phyloP scores from a whole-genome alignment of 53 echinoderm and acorn worm species.

The Arbacia lixula region DNA sequence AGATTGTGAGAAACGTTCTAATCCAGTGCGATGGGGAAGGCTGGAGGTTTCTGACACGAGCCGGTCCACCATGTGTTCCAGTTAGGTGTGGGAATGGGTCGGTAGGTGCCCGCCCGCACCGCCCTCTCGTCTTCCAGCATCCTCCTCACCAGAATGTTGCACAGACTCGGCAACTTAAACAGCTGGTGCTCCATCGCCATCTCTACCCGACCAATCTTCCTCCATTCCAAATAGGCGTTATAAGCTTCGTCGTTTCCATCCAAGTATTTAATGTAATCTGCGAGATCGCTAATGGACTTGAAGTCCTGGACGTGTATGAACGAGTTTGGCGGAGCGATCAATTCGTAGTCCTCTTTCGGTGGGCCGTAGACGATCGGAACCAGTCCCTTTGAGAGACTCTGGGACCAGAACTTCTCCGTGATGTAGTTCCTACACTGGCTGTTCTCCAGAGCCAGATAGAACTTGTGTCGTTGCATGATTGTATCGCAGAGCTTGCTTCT shows the following conservation, averaged over 20 bases:
- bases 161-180: too few species aligned
- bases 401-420: constrained; percentile 83
- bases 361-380: constrained; percentile 83
- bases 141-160: too few species aligned
- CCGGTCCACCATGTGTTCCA: too few species aligned
- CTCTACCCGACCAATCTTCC: constrained; percentile 52
- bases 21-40: too few species aligned
- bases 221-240: constrained; percentile 69
- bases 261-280: constrained; percentile 37
- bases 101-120: too few species aligned
- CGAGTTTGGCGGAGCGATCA: constrained; percentile 70
- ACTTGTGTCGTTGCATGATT: constrained; percentile 62
- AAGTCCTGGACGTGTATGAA: constrained; percentile 76
- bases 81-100: too few species aligned
- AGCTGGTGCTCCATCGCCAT: too few species aligned
- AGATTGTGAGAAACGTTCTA: too few species aligned
- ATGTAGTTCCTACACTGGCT: constrained; percentile 73
- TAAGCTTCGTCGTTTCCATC: constrained; percentile 64
- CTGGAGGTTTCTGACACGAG: too few species aligned
- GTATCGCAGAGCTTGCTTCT: constrained; percentile 9
- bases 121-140: too few species aligned
- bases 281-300: constrained; percentile 21
- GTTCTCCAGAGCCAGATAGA: constrained; percentile 79
- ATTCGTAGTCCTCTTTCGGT: constrained; percentile 65
- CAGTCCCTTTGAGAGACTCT: constrained; percentile 43